phyloP scores from a whole-genome alignment of 2,888 invertebrate genomes.

The Ectropis crepuscularia region DNA sequence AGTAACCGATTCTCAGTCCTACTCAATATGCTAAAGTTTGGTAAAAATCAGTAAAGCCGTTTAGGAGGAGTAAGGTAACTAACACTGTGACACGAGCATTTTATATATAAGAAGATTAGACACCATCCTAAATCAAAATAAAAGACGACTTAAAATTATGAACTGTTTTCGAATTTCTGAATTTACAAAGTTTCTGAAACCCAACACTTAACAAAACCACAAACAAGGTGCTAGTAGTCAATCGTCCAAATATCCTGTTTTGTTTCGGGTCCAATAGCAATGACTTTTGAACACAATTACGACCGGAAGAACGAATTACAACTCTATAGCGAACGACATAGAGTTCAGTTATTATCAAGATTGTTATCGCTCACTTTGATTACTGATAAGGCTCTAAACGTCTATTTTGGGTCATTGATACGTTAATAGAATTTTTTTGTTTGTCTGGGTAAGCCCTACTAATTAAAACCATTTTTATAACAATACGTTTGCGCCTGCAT shows the following conservation, averaged over 20 bases:
- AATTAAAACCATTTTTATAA: slow-evolving; percentile 46
- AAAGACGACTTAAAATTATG: too few species aligned
- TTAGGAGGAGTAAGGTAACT: too few species aligned
- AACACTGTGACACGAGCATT: too few species aligned
- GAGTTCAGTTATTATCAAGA: background rate
- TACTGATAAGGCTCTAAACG: slow-evolving; percentile 25
- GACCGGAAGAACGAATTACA: background rate
- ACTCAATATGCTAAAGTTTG: too few species aligned
- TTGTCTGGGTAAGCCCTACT: slow-evolving; percentile 40
- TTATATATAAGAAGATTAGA: too few species aligned
- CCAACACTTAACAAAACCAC: background rate
- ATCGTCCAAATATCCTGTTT: slow-evolving; percentile 13
- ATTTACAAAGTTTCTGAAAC: background rate
- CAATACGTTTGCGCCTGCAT: slow-evolving; percentile 38
- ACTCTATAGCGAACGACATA: background rate
- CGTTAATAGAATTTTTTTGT: slow-evolving; percentile 35
- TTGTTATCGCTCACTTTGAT: slow-evolving; percentile 9
- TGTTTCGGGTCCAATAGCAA: slow-evolving; percentile 5
- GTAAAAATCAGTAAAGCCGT: too few species aligned
- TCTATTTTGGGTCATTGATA: slow-evolving; percentile 29
- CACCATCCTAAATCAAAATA: too few species aligned
- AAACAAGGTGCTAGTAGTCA: slow-evolving; percentile 13
- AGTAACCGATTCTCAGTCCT: too few species aligned
- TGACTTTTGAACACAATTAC: slow-evolving; percentile 4
- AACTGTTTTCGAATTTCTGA: background rate